Evolutionary conservation across 2,888 invertebrate genomes (phyloP), one percentile per base, ranked within the genome.

Genomic region (Junonia oenone): DNA sequence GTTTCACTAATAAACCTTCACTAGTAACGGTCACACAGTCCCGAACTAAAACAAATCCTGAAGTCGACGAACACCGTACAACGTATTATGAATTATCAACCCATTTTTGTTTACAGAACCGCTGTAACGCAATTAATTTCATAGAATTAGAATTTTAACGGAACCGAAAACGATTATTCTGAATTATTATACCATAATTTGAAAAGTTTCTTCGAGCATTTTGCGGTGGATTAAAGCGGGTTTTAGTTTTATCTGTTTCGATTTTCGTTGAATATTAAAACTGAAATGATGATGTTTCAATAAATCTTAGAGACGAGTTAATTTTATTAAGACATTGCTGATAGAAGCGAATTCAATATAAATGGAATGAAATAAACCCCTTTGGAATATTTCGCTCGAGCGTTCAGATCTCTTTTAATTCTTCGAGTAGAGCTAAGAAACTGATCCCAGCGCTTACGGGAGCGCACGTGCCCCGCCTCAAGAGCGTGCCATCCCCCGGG

Each of bases 391-490:
- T 51, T 53, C 53, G 33, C 49, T 49, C 13, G 33, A 60, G 43
- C 40, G 53, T 55, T 51, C 57, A 49, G 58, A 62, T 54, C 52
- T 62, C 57, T 58, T 64, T 63, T 63, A 64, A 64, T 63, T 63
- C 59, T 61, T 51, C 45, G 48, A 62, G 62, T 53, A 63, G 59
- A 61, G 61, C 61, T 55, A 55, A 63, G 59, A 48, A 62, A 62
- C 58, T 65, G 65, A 64, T 65, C 62, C 63, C 29, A 22, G 49
- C 58, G 63, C 63, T 61, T 61, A 63, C 60, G 40, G 55, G 53
- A 55, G 48, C 56, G 63, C 51, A 64, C 65, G 65, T 65, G 65
- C 63, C 54, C 40, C 56, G 65, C 59, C 59, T 64, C 47, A 45
- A 55, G 59, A 60, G 59, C 57, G 40, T 45, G 51, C 61, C 50